Evolutionary conservation across 2,888 invertebrate species (phyloP), one percentile per base, ranked within the genome.

Genomic region (Caenorhabditis sp.): DNA sequence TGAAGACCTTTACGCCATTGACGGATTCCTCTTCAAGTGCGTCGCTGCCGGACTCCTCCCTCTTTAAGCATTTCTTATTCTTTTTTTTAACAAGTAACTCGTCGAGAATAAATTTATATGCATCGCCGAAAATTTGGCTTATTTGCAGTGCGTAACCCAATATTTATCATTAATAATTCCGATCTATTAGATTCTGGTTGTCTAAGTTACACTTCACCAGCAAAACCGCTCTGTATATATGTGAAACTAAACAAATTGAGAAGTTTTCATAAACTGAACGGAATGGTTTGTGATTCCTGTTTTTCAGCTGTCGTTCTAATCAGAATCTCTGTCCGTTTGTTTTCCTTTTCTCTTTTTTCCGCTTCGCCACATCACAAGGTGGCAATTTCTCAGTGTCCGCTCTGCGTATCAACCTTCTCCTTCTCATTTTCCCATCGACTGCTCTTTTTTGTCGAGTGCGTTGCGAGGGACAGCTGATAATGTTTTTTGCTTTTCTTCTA

Each of bases 11-110:
- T 46, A 26, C 46, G 46, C 46, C 46, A 46, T 46, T 13, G 46
- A 46, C 46, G 24, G 46, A 11, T 46, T 46, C 26, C 17, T 46
- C 13, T 46, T 46, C 46, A 24, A 26, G n/a, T 46, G 46, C 26
- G 24, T 46, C n/a, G 46, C 46, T 5, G 46, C 46, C 46, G 46
- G 46, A 4, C 4, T 6, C 26, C 11, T 46, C 5, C 8, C n/a
- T 46, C 20, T 46, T 2, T 46, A n/a, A 30, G 30, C 30, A 9
- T 35, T 13, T 7, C 6, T 35, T 13, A 35, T 35, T 35, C 35
- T 9, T 3, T 35, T 35, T 35, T 35, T 13, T 30, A n/a, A n/a
- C n/a, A n/a, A n/a, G n/a, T n/a, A n/a, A n/a, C n/a, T n/a, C n/a
- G n/a, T n/a, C n/a, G n/a, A 39, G 13, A 39, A 15, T 43, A 43